These are phyloP conservation scores for Dipodomys spectabilis DNA, from an alignment of 2,113 vertebrate species.

Conservation along the genomic window DNA sequence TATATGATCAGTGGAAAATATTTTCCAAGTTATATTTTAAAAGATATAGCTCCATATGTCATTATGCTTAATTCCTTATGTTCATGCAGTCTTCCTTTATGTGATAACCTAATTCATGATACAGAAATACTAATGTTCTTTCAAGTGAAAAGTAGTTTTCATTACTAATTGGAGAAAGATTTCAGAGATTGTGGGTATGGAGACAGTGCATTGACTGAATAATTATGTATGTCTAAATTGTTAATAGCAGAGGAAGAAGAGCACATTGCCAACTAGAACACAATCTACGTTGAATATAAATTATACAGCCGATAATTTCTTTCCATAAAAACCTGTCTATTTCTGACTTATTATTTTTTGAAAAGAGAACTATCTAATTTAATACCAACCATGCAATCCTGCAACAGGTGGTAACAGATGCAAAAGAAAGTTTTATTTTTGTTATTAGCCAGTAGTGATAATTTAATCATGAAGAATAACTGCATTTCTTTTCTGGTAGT, in stretches of 20 bases:
- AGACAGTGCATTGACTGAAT: not conserved
- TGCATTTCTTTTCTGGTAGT: not conserved
- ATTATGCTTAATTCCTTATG: conserved; percentile 18
- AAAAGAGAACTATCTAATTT: not conserved
- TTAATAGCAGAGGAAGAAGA: not conserved
- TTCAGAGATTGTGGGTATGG: not conserved
- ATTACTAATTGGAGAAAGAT: not conserved
- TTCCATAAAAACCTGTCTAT: not conserved
- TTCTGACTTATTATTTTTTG: conserved; percentile 6
- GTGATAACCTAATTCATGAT: not conserved
- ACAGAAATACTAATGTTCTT: not conserved
- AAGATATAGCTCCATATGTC: not conserved
- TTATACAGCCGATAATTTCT: not conserved
- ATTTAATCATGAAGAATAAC: not conserved
- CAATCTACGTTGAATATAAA: not conserved
- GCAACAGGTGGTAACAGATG: not conserved
- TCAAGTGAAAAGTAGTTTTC: not conserved
- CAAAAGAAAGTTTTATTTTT: not conserved
- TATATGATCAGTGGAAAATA: not conserved
- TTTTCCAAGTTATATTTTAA: not conserved
- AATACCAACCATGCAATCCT: not conserved
- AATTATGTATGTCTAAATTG: not conserved
- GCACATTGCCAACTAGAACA: not conserved
- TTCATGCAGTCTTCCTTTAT: not conserved
- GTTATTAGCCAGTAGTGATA: not conserved